Evolutionary conservation across 2,888 invertebrate genomes (phyloP).

Genomic region (Disparrhopalites patrizii): DNA sequence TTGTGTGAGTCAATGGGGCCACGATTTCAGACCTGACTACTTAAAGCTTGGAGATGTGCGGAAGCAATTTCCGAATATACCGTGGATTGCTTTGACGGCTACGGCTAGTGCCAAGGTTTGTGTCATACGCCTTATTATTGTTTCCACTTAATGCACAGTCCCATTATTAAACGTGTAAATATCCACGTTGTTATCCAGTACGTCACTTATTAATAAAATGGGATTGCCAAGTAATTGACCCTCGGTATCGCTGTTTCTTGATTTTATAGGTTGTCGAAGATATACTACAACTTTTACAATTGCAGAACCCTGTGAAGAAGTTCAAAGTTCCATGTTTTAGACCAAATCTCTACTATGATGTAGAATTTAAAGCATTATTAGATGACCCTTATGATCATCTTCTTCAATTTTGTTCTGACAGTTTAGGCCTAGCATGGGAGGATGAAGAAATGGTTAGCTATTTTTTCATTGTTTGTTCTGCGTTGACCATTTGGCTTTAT

Average conservation of each 20-base stretch:
- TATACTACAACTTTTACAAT: conserved; percentile 68
- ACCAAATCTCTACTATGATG: conserved; percentile 89
- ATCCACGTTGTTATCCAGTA: not conserved
- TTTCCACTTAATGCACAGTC: too few species aligned
- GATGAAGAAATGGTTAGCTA: conserved; percentile 44
- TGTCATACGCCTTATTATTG: too few species aligned
- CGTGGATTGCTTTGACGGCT: conserved; percentile 85
- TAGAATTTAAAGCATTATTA: conserved; percentile 79
- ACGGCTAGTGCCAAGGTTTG: conserved; percentile 95
- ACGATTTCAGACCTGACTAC: conserved; percentile 83
- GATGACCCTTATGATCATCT: conserved; percentile 77
- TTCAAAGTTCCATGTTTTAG: conserved; percentile 88
- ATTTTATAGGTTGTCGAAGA: conserved; percentile 69
- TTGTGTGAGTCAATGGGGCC: conserved; percentile 98
- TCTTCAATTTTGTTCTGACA: conserved; percentile 65
- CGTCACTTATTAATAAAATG: not conserved
- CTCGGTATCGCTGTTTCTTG: not conserved
- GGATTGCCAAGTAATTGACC: not conserved
- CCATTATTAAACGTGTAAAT: conserved; percentile 70
- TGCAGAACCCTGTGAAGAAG: conserved; percentile 63
- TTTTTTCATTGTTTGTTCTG: not conserved
- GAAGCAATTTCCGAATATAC: conserved; percentile 66
- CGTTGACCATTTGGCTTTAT: not conserved
- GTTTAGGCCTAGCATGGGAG: conserved; percentile 59
- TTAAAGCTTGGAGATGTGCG: conserved; percentile 72